These are phyloP conservation scores for Irena cyanogastra DNA, from an alignment of 2,113 vertebrate genomes.

Conservation along the genomic window DNA sequence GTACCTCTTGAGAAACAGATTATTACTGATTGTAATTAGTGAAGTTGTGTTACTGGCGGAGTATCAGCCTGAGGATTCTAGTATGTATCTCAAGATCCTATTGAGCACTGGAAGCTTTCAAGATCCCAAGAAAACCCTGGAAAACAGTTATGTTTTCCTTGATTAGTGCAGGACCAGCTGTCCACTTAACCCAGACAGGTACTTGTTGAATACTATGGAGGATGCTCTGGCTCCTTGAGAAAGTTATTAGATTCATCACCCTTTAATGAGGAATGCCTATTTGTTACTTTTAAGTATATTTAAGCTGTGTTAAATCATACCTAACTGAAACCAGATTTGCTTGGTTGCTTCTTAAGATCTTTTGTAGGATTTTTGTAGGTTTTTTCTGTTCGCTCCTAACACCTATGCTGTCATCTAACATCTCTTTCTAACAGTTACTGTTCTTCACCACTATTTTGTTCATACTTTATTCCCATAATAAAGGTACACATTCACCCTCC, in stretches of 20 bases:
- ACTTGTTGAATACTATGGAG: neutral
- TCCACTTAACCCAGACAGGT: neutral
- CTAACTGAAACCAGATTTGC: neutral
- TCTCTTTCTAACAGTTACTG: neutral
- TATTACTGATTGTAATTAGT: neutral
- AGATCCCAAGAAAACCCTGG: neutral
- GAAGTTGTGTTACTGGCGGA: neutral
- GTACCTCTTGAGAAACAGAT: neutral
- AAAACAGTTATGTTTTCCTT: neutral
- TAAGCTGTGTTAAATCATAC: neutral
- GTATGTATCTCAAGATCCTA: neutral
- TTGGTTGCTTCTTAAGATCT: neutral
- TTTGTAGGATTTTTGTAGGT: neutral
- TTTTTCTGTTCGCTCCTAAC: neutral
- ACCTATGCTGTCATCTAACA: neutral
- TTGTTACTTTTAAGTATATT: neutral
- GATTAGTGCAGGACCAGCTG: neutral
- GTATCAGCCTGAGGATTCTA: neutral
- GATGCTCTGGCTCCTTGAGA: neutral
- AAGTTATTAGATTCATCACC: neutral
- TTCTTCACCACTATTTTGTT: neutral
- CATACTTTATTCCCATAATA: neutral
- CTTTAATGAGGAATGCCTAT: neutral
- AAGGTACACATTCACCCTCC: neutral
- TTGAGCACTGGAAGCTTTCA: neutral